Base-by-base conservation (phyloP, 1,140 invertebrate species). In the Ooceraea biroi region DNA sequence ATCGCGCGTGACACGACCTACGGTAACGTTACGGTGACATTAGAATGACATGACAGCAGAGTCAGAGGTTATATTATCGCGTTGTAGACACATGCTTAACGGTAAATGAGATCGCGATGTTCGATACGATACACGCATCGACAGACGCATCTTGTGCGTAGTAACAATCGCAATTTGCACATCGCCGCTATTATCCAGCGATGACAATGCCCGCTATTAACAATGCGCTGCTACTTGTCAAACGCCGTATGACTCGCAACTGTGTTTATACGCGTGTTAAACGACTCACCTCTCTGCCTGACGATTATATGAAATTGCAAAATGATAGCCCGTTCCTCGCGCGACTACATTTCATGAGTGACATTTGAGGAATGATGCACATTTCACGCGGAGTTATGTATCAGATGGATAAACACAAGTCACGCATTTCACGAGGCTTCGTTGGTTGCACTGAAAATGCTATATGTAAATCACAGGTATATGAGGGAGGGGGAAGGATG, bases 361-460 rank as follows among this genome's bases (percentile, higher is more conserved):
- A 52, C 73, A 66, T 30, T 65, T n/a, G 60, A 65, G 44, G 5
- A 65, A 77, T 25, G 19, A 14, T 10, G 44, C 19, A 25, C 60
- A 66, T 77, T 19, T 52, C 36, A 77, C 17, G 57, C 44, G 27
- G 8, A 77, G 36, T 77, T 48, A 65, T 25, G 44, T 36, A 22
- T 76, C 44, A 63, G 44, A 76, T 22, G 25, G 1, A 11, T 74
- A 74, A 74, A 74, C 57, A 76, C 17, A n/a, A n/a, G 36, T 36
- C 10, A 4, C 41, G 17, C 46, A 36, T 60, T 44, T 27, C 22
- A 14, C 17, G 17, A 0, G n/a, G 19, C 48, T 71, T 30, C 12
- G 27, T 61, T 74, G 71, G 71, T 74, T 25, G 22, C 22, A 46
- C 36, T 71, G 68, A 10, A 57, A 57, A 22, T 36, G 65, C 14